phyloP scores from a whole-genome alignment of 1,140 invertebrate species.

The Cotesia chilonis region DNA sequence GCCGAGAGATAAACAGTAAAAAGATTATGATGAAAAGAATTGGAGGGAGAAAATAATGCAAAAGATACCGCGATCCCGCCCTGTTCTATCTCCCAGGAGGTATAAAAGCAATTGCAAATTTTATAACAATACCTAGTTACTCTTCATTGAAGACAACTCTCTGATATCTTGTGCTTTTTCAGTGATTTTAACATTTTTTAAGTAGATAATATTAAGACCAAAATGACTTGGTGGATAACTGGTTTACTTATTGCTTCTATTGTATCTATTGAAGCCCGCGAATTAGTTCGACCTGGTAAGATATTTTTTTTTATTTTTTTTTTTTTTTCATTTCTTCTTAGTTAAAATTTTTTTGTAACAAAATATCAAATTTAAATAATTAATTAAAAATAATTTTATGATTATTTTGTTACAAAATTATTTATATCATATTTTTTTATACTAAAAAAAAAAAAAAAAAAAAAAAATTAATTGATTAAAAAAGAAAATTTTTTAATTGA shows the following conservation, averaged over 20 bases:
- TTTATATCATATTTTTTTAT: too few species aligned
- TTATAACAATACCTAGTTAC: conserved; percentile 42
- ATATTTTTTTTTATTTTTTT: too few species aligned
- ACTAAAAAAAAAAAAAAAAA: too few species aligned
- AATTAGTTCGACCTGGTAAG: conserved; percentile 29
- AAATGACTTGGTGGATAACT: conserved; percentile 26
- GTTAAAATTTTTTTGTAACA: too few species aligned
- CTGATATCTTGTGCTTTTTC: too few species aligned
- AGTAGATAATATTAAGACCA: conserved; percentile 5
- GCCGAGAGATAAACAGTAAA: not conserved
- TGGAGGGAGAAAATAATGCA: conserved; percentile 33
- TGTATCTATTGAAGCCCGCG: conserved; percentile 27
- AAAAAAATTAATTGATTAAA: too few species aligned
- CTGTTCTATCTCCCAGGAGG: conserved; percentile 40
- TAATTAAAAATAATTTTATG: too few species aligned
- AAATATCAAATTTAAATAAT: too few species aligned
- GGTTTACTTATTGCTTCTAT: conserved; percentile 6
- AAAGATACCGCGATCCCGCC: conserved; percentile 35
- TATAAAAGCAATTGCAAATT: conserved; percentile 58
- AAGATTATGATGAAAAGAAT: conserved; percentile 18
- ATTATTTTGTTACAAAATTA: too few species aligned
- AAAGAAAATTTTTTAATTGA: too few species aligned
- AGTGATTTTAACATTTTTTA: not conserved
- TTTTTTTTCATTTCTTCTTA: too few species aligned
- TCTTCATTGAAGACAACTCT: conserved; percentile 26